These are phyloP conservation scores for Thunnus thynnus DNA, from an alignment of 2,113 vertebrate species.

Conservation along the genomic window DNA sequence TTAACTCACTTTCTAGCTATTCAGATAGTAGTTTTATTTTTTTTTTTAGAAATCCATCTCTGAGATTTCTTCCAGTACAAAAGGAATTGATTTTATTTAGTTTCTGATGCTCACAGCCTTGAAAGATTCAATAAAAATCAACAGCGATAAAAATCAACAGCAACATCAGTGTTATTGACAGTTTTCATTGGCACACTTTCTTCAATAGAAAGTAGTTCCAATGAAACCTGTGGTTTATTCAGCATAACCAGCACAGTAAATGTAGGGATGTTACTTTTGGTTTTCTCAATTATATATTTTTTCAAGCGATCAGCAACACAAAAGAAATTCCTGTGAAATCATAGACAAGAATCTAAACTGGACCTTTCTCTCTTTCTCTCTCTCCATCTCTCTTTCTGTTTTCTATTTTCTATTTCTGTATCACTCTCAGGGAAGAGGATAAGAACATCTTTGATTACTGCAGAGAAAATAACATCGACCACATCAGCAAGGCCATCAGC, in stretches of 20 bases:
- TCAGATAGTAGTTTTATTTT: neutral
- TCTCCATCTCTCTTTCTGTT: neutral
- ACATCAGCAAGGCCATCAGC: conserved; percentile 91
- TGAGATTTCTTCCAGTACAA: neutral
- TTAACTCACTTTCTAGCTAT: neutral
- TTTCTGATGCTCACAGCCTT: neutral
- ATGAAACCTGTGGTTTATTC: neutral
- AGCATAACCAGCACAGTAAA: neutral
- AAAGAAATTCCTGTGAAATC: neutral
- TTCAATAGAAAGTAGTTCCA: neutral
- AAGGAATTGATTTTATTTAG: neutral
- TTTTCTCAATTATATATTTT: neutral
- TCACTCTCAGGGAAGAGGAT: conserved; percentile 93
- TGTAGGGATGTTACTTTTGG: neutral
- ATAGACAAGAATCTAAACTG: neutral
- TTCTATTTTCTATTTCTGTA: conserved; percentile 26
- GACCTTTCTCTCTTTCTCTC: neutral
- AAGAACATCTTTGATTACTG: conserved; percentile 99
- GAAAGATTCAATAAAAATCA: neutral
- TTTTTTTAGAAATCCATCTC: neutral
- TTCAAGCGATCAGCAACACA: neutral
- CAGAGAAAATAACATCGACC: conserved; percentile 97
- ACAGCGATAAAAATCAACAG: neutral
- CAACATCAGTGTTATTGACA: neutral
- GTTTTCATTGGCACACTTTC: neutral